Percentiles rank a stretch among this genome's conserved stretches.
phyloP scores from a whole-genome alignment of 2,113 vertebrate species.

The Rhinoderma darwinii region DNA sequence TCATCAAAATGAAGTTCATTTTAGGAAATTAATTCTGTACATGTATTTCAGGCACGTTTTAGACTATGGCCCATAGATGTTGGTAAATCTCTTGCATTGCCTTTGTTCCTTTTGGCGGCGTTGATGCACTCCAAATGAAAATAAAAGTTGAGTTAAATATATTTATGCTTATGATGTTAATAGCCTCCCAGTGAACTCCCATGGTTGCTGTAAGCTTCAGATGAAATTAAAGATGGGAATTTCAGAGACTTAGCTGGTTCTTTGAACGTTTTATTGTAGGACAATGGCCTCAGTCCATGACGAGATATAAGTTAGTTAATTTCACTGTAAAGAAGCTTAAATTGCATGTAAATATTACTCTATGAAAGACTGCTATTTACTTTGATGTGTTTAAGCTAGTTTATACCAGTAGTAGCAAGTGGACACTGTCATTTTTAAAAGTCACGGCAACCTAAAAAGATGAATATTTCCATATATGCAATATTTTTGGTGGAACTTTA shows the following conservation, averaged over 20 bases:
- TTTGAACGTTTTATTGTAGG: constrained; percentile 52
- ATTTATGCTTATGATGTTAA: constrained; percentile 48
- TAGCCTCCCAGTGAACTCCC: constrained; percentile 54
- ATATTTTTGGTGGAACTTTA: background rate
- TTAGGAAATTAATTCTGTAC: background rate
- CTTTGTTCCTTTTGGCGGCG: constrained; percentile 2
- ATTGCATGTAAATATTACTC: constrained; percentile 45
- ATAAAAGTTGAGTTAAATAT: constrained; percentile 46
- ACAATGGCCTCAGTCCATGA: constrained; percentile 52
- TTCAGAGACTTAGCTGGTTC: constrained; percentile 17
- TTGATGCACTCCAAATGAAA: constrained; percentile 33
- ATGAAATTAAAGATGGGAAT: constrained; percentile 49
- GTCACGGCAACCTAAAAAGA: background rate
- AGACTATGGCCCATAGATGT: background rate
- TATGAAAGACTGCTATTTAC: constrained; percentile 31
- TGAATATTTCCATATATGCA: background rate
- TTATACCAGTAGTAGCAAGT: constrained; percentile 29
- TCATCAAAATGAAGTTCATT: background rate
- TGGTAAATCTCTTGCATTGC: background rate
- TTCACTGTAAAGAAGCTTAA: constrained; percentile 34
- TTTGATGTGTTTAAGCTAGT: constrained; percentile 47
- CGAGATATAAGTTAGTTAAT: constrained; percentile 41
- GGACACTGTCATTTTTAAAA: constrained; percentile 13
- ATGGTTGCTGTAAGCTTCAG: constrained; percentile 52
- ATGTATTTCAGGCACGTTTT: background rate